Conservation (phyloP, 2,888 invertebrate genomes). For the Pachymerium ferrugineum region DNA sequence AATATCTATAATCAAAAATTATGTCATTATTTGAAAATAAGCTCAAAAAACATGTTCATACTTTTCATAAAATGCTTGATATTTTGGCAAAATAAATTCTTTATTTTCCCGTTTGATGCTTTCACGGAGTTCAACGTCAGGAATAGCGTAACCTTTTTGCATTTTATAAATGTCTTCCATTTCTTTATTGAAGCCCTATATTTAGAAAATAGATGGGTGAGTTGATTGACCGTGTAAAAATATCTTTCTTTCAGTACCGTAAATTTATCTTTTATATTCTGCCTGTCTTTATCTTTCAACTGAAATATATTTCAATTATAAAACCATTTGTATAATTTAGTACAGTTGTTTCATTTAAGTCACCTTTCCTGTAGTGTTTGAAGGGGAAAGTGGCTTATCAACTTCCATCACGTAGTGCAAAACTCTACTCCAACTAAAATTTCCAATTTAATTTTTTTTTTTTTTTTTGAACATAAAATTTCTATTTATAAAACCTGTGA, state of each 20-base stretch:
- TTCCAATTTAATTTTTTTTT: not conserved
- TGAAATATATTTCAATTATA: constrained; percentile 42
- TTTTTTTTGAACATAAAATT: not conserved
- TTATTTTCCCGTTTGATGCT: constrained; percentile 83
- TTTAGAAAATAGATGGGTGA: not conserved
- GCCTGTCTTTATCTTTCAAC: constrained; percentile 77
- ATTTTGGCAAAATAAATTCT: constrained; percentile 77
- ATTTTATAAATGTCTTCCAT: constrained; percentile 79
- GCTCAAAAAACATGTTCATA: constrained; percentile 42
- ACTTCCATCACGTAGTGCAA: constrained; percentile 64
- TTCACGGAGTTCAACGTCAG: constrained; percentile 82
- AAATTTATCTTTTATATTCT: constrained; percentile 81
- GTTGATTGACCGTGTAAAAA: not conserved
- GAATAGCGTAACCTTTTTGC: constrained; percentile 87
- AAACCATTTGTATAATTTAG: constrained; percentile 38
- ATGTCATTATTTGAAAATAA: not conserved
- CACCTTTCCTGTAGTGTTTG: constrained; percentile 1
- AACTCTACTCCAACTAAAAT: constrained; percentile 74
- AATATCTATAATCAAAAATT: constrained; percentile 54
- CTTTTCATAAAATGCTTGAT: constrained; percentile 71
- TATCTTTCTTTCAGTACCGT: constrained; percentile 54
- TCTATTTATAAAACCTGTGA: constrained; percentile 46
- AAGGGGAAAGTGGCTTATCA: constrained; percentile 49
- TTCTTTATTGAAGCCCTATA: constrained; percentile 91
- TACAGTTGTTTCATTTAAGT: not conserved